phyloP scores from a whole-genome alignment of 2,113 vertebrate species.

The Xiphorhynchus elegans region DNA sequence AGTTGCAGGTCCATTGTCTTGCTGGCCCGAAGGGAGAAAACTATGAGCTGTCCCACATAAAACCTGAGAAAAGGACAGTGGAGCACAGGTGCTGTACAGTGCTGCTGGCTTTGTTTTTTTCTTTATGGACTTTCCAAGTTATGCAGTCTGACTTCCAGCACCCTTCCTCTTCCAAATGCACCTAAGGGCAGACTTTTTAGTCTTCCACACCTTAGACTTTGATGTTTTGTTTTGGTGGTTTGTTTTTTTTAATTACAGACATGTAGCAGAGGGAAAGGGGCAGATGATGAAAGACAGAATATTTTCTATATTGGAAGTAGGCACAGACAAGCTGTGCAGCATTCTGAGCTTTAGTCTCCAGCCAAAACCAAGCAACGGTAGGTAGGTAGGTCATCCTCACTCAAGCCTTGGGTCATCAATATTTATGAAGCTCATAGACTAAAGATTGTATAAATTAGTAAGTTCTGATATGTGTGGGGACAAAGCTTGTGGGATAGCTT shows the following conservation, averaged over 20 bases:
- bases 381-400: background rate
- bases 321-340: background rate
- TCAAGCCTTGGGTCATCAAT: background rate
- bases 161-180: background rate
- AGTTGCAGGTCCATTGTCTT: background rate
- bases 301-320: background rate
- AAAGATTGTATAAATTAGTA: background rate
- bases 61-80: background rate
- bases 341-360: background rate
- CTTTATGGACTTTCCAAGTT: background rate
- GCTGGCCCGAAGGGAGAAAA: background rate
- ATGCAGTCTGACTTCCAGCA: background rate
- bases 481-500: background rate
- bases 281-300: background rate
- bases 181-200: background rate
- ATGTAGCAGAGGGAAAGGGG: background rate
- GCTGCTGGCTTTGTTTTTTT: background rate
- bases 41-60: background rate
- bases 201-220: background rate
- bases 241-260: background rate
- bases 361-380: background rate
- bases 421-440: background rate
- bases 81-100: rapidly evolving
- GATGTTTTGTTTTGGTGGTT: background rate
- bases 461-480: background rate